Evolutionary conservation across 2,113 vertebrate genomes (phyloP).

Genomic region (Todiramphus chloris): DNA sequence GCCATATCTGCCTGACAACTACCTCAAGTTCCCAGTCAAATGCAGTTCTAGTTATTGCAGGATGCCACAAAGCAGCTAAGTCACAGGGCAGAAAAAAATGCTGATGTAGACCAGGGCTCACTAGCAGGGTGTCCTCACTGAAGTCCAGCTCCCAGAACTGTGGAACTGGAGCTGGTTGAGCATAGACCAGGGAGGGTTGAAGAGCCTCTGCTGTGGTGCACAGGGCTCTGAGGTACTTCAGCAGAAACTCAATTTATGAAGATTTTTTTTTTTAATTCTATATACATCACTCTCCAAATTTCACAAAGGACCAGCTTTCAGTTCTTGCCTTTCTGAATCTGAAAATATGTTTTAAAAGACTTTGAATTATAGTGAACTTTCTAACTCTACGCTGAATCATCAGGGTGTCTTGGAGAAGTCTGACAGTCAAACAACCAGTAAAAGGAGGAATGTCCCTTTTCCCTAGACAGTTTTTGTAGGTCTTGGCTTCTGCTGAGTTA

Average conservation of each 20-base stretch:
- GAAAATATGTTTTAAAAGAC: background rate
- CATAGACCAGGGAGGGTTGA: background rate
- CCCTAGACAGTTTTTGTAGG: background rate
- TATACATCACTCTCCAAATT: background rate
- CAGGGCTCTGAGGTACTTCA: background rate
- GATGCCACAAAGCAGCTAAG: background rate
- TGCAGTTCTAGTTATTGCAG: background rate
- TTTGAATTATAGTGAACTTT: background rate
- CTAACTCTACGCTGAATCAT: background rate
- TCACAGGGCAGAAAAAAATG: background rate
- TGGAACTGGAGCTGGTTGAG: background rate
- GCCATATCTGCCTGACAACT: background rate
- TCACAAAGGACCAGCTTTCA: background rate
- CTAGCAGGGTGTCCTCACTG: background rate
- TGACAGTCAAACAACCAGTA: background rate
- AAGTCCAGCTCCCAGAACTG: background rate
- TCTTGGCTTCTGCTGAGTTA: background rate
- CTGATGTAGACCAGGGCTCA: background rate
- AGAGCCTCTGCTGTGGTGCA: background rate
- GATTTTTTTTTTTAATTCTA: background rate
- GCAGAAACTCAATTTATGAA: background rate
- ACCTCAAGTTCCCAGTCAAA: background rate
- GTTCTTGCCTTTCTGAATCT: background rate
- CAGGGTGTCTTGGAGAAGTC: background rate
- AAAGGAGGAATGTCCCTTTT: background rate